A percentile compares a stretch with the other conserved stretches of the same genome.
Conservation (phyloP, 2,113 vertebrate genomes). For the Microtus oregoni region DNA sequence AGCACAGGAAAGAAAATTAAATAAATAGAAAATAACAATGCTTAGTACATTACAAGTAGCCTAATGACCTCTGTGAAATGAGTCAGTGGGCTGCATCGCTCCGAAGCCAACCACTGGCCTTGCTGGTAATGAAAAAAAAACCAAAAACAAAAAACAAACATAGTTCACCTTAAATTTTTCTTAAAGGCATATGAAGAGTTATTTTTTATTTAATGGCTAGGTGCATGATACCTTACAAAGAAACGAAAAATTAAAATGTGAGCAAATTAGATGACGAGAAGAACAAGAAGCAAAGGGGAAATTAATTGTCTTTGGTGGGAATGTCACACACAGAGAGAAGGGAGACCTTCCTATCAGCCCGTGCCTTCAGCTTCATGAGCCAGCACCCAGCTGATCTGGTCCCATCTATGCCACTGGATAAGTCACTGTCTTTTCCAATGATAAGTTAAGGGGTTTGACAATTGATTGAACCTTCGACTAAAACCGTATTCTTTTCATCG, state of each 20-base stretch:
- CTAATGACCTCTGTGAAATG: neutral
- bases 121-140: neutral
- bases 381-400: neutral
- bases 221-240: neutral
- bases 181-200: slow-evolving; percentile 58
- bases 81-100: neutral
- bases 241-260: slow-evolving; percentile 57
- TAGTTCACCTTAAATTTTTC: slow-evolving; percentile 30
- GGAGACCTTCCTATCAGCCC: neutral
- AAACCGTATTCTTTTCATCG: neutral
- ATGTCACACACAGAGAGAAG: neutral
- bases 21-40: neutral
- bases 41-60: neutral
- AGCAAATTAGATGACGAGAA: slow-evolving; percentile 13
- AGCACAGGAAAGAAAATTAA: neutral
- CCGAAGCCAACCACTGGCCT: neutral
- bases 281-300: neutral
- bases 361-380: neutral
- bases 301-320: neutral
- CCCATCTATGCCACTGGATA: slow-evolving; percentile 11
- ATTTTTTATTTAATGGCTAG: neutral
- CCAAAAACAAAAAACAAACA: neutral
- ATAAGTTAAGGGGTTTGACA: neutral
- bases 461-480: slow-evolving; percentile 1
- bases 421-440: neutral